Percentiles rank a stretch among this genome's conserved stretches.
These are phyloP conservation scores for Garra rufa DNA, from an alignment of 2,113 vertebrate species.

Conservation along the genomic window DNA sequence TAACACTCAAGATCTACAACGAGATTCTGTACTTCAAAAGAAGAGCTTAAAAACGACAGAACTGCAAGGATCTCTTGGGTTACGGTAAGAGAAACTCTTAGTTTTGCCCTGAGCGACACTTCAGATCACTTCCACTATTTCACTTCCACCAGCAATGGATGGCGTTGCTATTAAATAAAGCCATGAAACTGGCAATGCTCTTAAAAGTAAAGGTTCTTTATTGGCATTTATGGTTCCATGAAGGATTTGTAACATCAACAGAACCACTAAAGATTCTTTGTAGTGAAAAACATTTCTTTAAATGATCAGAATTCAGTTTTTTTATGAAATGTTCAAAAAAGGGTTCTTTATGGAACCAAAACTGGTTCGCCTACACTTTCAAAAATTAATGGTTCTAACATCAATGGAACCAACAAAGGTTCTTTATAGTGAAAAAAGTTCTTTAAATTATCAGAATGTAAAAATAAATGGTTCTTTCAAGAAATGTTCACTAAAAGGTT, in stretches of 20 bases:
- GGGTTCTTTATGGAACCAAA: no score
- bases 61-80: background rate
- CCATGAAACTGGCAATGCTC: background rate
- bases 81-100: conserved; percentile 36
- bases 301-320: background rate
- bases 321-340: background rate
- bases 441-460: no score
- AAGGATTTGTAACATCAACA: background rate
- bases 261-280: background rate
- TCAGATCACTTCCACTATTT: background rate
- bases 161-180: background rate
- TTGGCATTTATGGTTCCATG: background rate
- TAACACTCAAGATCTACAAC: background rate
- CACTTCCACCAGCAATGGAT: background rate
- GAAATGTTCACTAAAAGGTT: no score
- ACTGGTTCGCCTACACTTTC: no score
- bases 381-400: no score
- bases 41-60: background rate
- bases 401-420: no score
- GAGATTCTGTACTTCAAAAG: conserved; percentile 39
- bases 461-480: no score
- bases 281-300: background rate
- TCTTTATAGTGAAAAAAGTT: no score
- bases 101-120: background rate
- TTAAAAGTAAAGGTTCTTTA: background rate